Base-by-base conservation (phyloP, 2,113 vertebrate genomes). In the Corythornis cristatus region DNA sequence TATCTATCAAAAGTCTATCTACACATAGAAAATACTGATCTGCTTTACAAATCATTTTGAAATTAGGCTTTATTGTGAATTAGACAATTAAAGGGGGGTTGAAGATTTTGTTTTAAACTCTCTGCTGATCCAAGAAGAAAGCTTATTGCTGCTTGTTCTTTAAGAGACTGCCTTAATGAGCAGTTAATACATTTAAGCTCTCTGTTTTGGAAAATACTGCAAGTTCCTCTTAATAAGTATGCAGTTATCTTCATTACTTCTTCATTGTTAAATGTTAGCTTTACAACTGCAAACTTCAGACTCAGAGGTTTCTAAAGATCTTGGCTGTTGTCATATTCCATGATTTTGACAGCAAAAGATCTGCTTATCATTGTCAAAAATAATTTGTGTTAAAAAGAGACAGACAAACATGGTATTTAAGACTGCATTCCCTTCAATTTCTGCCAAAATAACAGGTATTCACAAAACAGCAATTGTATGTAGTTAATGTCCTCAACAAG, bases 381-480 rank as follows among this genome's bases (percentile, higher is more conserved):
- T 68, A 5, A 12, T 42, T 72, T 88, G 70, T 91, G 78, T 85
- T 83, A 62, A 93, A 81, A 91, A 72, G 66, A 93, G 78, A 78
- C 40, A 88, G 85, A 60, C 35, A 73, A 86, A 91, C 68, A 66
- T 15, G 64, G 42, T 91, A 87, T 89, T 88, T 92, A 90, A 74
- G 73, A 65, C 66, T 70, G 45, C 43, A 73, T 57, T 76, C 50
- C 64, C 82, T 54, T 81, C 85, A 89, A 77, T 89, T 95, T 93
- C 87, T 90, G 66, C 91, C 88, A 93, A 96, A 96, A 92, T 92
- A 88, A 87, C 82, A 76, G 84, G 57, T 84, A 94, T 93, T 94
- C 89, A 92, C 58, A 71, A 94, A 85, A 94, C 81, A 96, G 83
- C 92, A 93, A 95, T 88, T 94, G 90, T 83, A 40, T 45, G 80